Base-by-base conservation (phyloP, 30 jellyfish, hydroid and myxozoan species). In the Nemopilema nomurai region DNA sequence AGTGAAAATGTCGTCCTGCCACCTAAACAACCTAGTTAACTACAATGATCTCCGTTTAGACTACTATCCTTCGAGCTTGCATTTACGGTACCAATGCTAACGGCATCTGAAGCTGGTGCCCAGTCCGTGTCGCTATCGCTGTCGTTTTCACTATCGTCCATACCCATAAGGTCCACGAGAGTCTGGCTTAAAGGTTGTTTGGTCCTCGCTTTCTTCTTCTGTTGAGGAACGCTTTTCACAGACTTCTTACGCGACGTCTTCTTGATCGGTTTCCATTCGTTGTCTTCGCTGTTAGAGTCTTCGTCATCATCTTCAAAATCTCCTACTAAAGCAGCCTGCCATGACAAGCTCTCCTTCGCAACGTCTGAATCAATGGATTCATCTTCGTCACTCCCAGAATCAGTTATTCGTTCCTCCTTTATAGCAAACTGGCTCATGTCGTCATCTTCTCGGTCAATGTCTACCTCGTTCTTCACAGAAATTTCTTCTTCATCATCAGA, bases 161-260 rank as follows among this genome's bases (percentile, higher is more conserved):
- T 84, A 68, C 64, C 79, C 93, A 84, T 84, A 81, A 84, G 76
- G 32, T 74, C 84, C 16, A 84, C 33, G 22, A 84, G 78, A 17
- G 93, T 84, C 66, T 84, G 84, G 29, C 93, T 84, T 21, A 84
- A 57, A 19, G 89, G 95, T 53, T 86, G 31, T 57, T 76, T 77
- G 27, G 19, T 31, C 22, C 23, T 51, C 20, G 51, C 52, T 30
- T 63, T 52, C 0, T 24, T 8, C 49, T 76, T 86, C 7, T 68
- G 28, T 28, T 67, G 76, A 63, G 19, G 51, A 29, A 32, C 53
- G 16, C 29, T 16, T 16, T 17, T 21, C 51, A 23, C 57, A 4
- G 23, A 69, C 30, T 67, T 69, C 6, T 29, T 63, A 18, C 64
- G 53, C 0, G 62, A 51, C 26, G 67, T 76, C 52, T 74, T 50